A percentile compares a stretch with the other conserved stretches of the same genome.
These are phyloP conservation scores for Heliconius hewitsoni DNA, from an alignment of 1,140 invertebrate genomes.

Conservation along the genomic window DNA sequence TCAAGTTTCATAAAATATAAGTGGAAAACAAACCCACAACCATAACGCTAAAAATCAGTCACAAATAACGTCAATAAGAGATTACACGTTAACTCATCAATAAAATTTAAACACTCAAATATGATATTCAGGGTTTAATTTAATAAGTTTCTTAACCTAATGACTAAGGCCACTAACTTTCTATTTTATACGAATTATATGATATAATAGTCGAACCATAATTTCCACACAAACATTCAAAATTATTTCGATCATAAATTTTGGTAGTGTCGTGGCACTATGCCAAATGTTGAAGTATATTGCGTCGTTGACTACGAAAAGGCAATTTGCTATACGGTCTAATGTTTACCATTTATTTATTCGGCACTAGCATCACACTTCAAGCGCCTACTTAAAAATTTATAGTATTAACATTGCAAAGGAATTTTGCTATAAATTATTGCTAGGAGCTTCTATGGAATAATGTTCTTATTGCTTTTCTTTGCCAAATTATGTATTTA, in stretches of 20 bases:
- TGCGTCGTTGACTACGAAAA: conserved; percentile 34
- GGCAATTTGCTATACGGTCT: conserved; percentile 22
- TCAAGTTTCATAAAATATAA: too few species aligned
- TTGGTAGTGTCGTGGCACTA: conserved; percentile 33
- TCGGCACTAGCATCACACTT: background rate
- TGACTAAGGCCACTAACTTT: conserved; percentile 33
- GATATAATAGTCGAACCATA: conserved; percentile 25
- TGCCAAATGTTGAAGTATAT: conserved; percentile 39
- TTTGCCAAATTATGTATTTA: background rate
- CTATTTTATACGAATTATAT: conserved; percentile 36
- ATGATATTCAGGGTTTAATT: conserved; percentile 20
- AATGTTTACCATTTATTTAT: conserved; percentile 35
- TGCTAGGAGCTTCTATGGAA: background rate
- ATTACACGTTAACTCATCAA: background rate
- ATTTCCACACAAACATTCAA: conserved; percentile 33
- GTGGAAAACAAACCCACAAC: background rate
- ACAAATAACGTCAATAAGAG: too few species aligned
- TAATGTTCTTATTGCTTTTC: background rate
- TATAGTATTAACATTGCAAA: conserved; percentile 21
- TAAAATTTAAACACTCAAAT: background rate
- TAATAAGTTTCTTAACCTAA: conserved; percentile 28
- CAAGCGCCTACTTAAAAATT: conserved; percentile 22
- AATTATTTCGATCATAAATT: conserved; percentile 41
- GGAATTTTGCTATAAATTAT: conserved; percentile 8
- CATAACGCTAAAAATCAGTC: too few species aligned